Percentiles rank a stretch among this genome's conserved stretches.
phyloP scores from a whole-genome alignment of 2,888 invertebrate species.

The Belgica antarctica region DNA sequence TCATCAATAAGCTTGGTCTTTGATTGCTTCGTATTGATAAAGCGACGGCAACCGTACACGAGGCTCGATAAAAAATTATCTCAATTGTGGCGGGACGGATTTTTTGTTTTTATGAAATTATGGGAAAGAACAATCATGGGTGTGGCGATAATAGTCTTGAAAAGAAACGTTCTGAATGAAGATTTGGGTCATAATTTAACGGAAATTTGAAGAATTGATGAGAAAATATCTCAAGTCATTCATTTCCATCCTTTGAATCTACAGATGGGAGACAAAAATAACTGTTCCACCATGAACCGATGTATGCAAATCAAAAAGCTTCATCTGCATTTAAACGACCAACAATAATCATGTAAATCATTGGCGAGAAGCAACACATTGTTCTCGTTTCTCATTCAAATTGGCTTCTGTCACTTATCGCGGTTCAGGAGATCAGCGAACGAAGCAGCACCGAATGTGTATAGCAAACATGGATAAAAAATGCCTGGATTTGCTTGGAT shows the following conservation, averaged over 20 bases:
- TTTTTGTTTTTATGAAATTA: slow-evolving; percentile 21
- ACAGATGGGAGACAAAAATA: neutral
- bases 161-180: neutral
- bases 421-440: slow-evolving; percentile 13
- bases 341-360: slow-evolving; percentile 37
- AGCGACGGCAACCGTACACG: neutral
- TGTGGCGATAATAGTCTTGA: slow-evolving; percentile 22
- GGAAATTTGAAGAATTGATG: neutral
- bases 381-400: slow-evolving; percentile 3
- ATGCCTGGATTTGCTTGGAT: neutral
- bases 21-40: slow-evolving; percentile 39
- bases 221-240: too few relatives aligned
- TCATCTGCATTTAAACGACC: slow-evolving; percentile 30
- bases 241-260: too few relatives aligned
- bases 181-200: neutral
- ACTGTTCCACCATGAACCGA: too few relatives aligned
- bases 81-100: slow-evolving; percentile 22
- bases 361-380: neutral
- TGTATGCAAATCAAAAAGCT: slow-evolving; percentile 25
- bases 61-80: slow-evolving; percentile 34
- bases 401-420: slow-evolving; percentile 37
- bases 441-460: neutral
- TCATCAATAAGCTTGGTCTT: neutral
- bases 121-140: slow-evolving; percentile 40
- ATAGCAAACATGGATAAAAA: neutral